A percentile compares a stretch with the other conserved stretches of the same genome.
phyloP scores from a whole-genome alignment of 2,888 invertebrate species.

The Microplitis deprimator region DNA sequence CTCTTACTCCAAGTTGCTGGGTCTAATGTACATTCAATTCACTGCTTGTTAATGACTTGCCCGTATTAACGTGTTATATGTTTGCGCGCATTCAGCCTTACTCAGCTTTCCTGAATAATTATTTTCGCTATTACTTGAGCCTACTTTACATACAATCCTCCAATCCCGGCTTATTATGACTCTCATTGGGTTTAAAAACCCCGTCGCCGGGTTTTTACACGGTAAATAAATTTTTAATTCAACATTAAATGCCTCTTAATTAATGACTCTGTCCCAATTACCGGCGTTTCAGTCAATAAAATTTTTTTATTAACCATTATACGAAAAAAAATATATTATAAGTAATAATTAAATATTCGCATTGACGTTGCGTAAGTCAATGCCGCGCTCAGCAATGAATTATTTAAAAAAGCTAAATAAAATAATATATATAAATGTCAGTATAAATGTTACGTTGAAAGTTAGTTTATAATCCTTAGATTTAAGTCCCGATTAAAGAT shows the following conservation, averaged over 20 bases:
- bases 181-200: not conserved
- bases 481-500: not conserved
- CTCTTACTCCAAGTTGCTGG: conserved; percentile 43
- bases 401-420: not conserved
- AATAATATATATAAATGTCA: not conserved
- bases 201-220: not conserved
- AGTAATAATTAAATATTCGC: not conserved
- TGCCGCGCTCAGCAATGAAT: not conserved
- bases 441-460: not conserved
- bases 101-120: not conserved
- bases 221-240: not conserved
- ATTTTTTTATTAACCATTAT: not conserved
- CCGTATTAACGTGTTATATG: not conserved
- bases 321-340: not conserved
- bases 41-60: conserved; percentile 59
- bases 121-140: not conserved
- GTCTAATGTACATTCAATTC: conserved; percentile 67
- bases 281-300: not conserved
- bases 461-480: conserved; percentile 1
- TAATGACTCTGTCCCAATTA: not conserved
- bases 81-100: not conserved
- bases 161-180: not conserved
- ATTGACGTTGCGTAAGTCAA: not conserved
- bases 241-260: not conserved
- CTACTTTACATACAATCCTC: not conserved